Percentiles rank a stretch among this genome's conserved stretches.
Conservation (phyloP, 2,888 invertebrate species). For the Amblyteles armatorius region DNA sequence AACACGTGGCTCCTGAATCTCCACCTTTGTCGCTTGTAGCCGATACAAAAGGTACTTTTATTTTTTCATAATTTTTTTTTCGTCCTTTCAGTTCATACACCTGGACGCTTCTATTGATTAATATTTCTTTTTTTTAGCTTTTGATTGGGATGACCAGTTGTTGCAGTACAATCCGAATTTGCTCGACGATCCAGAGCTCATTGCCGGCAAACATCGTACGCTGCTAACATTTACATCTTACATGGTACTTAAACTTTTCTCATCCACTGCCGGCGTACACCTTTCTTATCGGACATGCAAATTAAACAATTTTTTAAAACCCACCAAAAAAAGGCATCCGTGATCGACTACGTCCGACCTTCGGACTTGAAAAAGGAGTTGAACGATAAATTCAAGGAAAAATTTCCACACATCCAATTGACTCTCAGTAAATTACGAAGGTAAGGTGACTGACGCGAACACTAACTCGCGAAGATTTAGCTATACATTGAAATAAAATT, state of each 20-base stretch:
- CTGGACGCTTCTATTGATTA: neutral
- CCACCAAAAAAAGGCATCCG: conserved; percentile 89
- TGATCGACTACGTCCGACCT: conserved; percentile 98
- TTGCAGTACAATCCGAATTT: conserved; percentile 94
- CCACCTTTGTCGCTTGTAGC: conserved; percentile 84
- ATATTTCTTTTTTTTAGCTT: conserved; percentile 72
- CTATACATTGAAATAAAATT: neutral
- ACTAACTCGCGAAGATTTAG: neutral
- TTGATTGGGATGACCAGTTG: conserved; percentile 83
- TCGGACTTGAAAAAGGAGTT: conserved; percentile 98
- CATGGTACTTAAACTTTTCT: conserved; percentile 86
- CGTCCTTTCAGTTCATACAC: neutral
- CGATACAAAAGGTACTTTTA: conserved; percentile 83
- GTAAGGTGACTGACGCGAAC: conserved; percentile 85
- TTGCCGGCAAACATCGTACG: conserved; percentile 95
- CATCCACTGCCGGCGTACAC: neutral
- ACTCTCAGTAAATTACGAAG: conserved; percentile 98
- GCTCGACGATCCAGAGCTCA: conserved; percentile 96
- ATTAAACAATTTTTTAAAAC: conserved; percentile 65
- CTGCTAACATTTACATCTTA: conserved; percentile 95
- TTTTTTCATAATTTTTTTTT: conserved; percentile 3
- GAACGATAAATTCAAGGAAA: conserved; percentile 97
- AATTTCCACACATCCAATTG: conserved; percentile 97
- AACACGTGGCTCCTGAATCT: conserved; percentile 84
- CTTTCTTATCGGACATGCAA: conserved; percentile 61